Percentiles rank a stretch among this genome's conserved stretches.
phyloP scores from a whole-genome alignment of 1,140 invertebrate species.

The Drosophila ohnishii region DNA sequence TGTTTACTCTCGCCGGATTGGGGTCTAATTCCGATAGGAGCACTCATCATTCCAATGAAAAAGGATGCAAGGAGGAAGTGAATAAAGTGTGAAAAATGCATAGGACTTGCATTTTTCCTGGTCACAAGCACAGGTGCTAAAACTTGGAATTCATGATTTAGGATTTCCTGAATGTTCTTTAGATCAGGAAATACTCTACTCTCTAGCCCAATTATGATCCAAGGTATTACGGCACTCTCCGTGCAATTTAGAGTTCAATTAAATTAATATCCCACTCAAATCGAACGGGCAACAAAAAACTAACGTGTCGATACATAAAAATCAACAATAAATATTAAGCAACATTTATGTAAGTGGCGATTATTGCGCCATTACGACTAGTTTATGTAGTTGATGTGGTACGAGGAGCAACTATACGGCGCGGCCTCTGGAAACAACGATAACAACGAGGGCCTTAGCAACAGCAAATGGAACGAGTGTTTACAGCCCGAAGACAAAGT shows the following conservation, averaged over 20 bases:
- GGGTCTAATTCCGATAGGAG: constrained; percentile 8
- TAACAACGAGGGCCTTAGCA: constrained; percentile 29
- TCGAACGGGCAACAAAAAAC: constrained; percentile 13
- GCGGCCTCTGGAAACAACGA: constrained; percentile 13
- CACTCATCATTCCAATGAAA: constrained; percentile 12
- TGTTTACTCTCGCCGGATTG: constrained; percentile 38
- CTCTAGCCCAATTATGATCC: constrained; percentile 6
- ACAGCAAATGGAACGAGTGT: constrained; percentile 46
- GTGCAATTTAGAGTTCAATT: constrained; percentile 19
- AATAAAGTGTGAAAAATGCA: constrained; percentile 8
- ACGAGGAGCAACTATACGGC: constrained; percentile 25
- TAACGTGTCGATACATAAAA: constrained; percentile 42
- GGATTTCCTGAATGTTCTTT: background rate
- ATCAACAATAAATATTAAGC: constrained; percentile 63
- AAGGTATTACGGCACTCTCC: constrained; percentile 4
- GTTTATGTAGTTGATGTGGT: constrained; percentile 50
- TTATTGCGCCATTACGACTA: constrained; percentile 70
- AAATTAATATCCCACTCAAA: constrained; percentile 55
- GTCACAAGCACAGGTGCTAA: background rate
- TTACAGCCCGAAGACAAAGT: constrained; percentile 73
- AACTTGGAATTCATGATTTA: background rate
- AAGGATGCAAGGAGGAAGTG: constrained; percentile 30
- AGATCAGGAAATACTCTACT: background rate
- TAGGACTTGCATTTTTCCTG: background rate
- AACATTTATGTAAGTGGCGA: constrained; percentile 74